Evolutionary conservation across 2,888 invertebrate genomes (phyloP), one percentile per base, ranked within the genome.

Genomic region (Teleogryllus oceanicus): DNA sequence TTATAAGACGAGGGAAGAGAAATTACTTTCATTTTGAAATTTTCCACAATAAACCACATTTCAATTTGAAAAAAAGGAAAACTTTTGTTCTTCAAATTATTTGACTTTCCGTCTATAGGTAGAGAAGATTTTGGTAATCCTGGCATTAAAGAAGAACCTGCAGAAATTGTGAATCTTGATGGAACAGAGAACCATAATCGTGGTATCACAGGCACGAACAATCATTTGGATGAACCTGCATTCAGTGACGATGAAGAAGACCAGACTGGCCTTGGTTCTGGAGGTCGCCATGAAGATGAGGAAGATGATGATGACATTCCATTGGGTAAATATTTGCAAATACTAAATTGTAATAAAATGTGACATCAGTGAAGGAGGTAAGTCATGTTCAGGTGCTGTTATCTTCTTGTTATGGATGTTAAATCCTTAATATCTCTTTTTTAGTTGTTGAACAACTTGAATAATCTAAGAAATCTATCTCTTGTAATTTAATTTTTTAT

Each of bases 171-270:
- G 74, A 62, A 62, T 62, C 13, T 62, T 62, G 81, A 82, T 50
- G 78, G 79, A n/a, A 82, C 83, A 75, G 82, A 82, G 75, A 84
- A 84, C 80, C 84, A 84, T 76, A 81, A 80, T 3, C 13, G 62
- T 18, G 16, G 62, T 62, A 62, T 62, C n/a, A 8, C 62, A 13
- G 62, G 16, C 62, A 62, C 80, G 1, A 82, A 81, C 50, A 82
- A 82, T 77, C 82, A 82, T 77, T 50, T 81, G 50, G 79, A 78
- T 3, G 95, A 95, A 84, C 92, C 94, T 16, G 92, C 92, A 50
- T 96, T 96, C 86, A 96, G 95, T 84, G 96, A 96, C 85, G 95
- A 95, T 84, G 96, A 96, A 84, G 95, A 95, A 81, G 93, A 93
- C 51, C 85, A 87, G 79, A 85, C 87, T 20, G 76, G 62, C 49